Conservation (phyloP, 30 jellyfish, hydroid and myxozoan genomes). For the Hydractinia symbiolongicarpus region DNA sequence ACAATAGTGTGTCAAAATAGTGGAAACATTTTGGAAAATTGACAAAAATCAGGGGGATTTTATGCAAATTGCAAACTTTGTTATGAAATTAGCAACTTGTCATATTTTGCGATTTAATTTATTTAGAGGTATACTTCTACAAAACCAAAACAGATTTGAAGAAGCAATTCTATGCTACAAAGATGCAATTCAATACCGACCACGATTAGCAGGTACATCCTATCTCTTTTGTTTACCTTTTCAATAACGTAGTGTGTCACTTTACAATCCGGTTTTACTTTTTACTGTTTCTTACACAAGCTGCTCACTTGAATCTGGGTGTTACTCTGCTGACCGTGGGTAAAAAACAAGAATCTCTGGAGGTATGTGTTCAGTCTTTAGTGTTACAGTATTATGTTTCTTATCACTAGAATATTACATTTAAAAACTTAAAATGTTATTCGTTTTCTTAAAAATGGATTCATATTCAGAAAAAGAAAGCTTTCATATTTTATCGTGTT, state of each 20-base stretch:
- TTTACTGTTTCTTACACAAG: conserved; percentile 18
- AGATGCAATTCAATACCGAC: conserved; percentile 72
- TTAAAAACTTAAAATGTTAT: too few species aligned
- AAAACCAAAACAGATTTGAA: conserved; percentile 42
- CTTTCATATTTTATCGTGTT: too few species aligned
- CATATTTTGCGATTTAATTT: not conserved
- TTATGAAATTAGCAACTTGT: not conserved
- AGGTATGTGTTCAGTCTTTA: conserved; percentile 36
- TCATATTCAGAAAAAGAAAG: too few species aligned
- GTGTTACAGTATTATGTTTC: too few species aligned
- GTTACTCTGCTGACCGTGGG: conserved; percentile 38
- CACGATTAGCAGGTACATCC: conserved; percentile 69
- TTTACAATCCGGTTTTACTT: not conserved
- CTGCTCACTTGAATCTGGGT: conserved; percentile 90
- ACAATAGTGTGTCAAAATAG: not conserved
- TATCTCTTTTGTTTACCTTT: conserved; percentile 5
- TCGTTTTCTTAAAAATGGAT: too few species aligned
- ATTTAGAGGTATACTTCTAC: conserved; percentile 72
- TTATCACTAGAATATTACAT: too few species aligned
- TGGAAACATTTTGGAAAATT: too few species aligned
- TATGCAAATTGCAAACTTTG: not conserved
- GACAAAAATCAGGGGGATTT: not conserved
- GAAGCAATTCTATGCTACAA: conserved; percentile 56
- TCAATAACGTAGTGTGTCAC: not conserved
- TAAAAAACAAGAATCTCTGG: conserved; percentile 41